Percentiles rank a stretch among this genome's conserved stretches.
These are phyloP conservation scores for Chlorops oryzae DNA, from an alignment of 1,140 invertebrate species.

Conservation along the genomic window DNA sequence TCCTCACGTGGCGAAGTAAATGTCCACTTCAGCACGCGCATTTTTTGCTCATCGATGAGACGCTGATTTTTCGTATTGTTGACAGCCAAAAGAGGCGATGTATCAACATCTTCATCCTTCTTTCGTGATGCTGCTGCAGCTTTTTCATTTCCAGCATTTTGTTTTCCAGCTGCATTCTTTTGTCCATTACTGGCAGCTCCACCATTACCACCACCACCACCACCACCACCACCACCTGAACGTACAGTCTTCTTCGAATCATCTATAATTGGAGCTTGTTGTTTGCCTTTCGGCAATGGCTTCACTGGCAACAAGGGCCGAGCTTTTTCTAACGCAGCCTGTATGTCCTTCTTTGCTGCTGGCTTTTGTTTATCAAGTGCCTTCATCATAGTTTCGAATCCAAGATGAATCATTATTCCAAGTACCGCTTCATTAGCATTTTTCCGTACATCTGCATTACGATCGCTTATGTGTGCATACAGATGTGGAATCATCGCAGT, in stretches of 20 bases:
- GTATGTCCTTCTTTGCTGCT: constrained; percentile 73
- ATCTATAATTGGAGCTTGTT: constrained; percentile 41
- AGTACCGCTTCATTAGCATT: constrained; percentile 82
- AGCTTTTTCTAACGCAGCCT: constrained; percentile 77
- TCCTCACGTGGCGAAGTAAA: constrained; percentile 89
- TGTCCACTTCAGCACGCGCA: constrained; percentile 93
- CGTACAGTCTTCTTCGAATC: constrained; percentile 55
- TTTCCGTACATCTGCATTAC: constrained; percentile 85
- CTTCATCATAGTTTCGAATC: constrained; percentile 74
- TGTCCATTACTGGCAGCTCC: constrained; percentile 34
- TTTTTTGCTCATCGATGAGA: constrained; percentile 84
- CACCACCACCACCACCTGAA: constrained; percentile 50
- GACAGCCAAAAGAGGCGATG: constrained; percentile 69
- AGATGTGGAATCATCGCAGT: constrained; percentile 69
- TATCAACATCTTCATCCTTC: constrained; percentile 82
- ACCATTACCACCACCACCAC: too few relatives aligned
- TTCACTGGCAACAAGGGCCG: constrained; percentile 77
- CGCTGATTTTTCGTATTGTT: constrained; percentile 88
- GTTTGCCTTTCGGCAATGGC: constrained; percentile 61
- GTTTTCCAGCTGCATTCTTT: constrained; percentile 44
- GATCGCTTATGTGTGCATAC: constrained; percentile 82
- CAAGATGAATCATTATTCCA: constrained; percentile 89
- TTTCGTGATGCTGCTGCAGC: constrained; percentile 57
- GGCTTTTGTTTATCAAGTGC: constrained; percentile 81
- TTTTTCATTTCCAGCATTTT: constrained; percentile 48